A percentile compares a stretch with the other conserved stretches of the same genome.
phyloP scores from a whole-genome alignment of 2,797 vertebrate species.

The Phrynocephalus guinanensis region DNA sequence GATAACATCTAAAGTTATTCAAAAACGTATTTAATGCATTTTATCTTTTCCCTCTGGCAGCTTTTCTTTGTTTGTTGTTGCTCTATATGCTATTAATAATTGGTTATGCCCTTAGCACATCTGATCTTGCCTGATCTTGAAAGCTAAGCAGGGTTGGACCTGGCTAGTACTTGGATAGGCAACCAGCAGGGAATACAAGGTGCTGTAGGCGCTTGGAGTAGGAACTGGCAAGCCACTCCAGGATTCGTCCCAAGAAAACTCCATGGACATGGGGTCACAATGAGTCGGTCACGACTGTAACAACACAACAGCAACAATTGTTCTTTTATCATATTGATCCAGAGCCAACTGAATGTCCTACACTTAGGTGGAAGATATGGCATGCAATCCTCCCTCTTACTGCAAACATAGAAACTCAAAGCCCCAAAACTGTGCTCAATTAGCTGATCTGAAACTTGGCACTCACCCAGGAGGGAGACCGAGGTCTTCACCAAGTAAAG shows the following conservation, averaged over 20 bases:
- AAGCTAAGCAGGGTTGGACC: too few relatives aligned
- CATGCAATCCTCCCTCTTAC: not conserved
- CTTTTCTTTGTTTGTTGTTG: not conserved
- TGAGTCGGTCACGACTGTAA: too few relatives aligned
- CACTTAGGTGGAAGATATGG: not conserved
- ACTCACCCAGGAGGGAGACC: fast-evolving
- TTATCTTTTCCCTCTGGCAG: not conserved
- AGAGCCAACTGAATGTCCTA: not conserved
- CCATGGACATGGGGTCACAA: too few relatives aligned
- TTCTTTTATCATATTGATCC: not conserved
- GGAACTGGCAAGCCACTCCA: too few relatives aligned
- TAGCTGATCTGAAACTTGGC: slow-evolving; percentile 1
- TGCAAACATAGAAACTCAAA: not conserved
- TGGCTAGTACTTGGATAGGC: too few relatives aligned
- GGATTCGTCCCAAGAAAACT: too few relatives aligned
- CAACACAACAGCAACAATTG: not conserved
- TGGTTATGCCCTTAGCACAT: not conserved
- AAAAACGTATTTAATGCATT: not conserved
- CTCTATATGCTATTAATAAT: not conserved
- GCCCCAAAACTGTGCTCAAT: not conserved
- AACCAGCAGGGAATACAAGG: too few relatives aligned
- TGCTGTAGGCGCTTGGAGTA: too few relatives aligned
- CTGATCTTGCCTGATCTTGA: too few relatives aligned
- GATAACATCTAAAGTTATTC: not conserved
- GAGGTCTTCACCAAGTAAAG: not conserved